These are phyloP conservation scores for Paragorgia papillata DNA, from an alignment of 92 coral and sea anemone species.

Conservation along the genomic window DNA sequence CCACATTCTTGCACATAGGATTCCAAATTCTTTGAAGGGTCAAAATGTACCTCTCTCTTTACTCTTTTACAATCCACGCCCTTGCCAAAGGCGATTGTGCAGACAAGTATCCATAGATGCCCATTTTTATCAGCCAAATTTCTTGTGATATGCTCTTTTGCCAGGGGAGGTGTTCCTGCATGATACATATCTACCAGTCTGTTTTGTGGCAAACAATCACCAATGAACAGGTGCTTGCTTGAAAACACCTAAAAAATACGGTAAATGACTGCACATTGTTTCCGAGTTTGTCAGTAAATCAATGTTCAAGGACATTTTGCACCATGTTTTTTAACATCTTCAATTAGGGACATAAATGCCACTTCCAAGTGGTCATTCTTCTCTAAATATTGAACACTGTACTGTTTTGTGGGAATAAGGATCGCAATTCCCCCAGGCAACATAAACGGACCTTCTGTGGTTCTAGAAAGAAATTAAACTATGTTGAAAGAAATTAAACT, in stretches of 20 bases:
- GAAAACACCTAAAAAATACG: slow-evolving; percentile 64
- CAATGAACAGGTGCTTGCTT: slow-evolving; percentile 9
- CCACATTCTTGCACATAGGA: slow-evolving; percentile 22
- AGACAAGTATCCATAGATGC: slow-evolving; percentile 24
- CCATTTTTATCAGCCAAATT: slow-evolving; percentile 20
- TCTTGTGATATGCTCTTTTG: slow-evolving; percentile 18
- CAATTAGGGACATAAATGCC: slow-evolving; percentile 57
- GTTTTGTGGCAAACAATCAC: slow-evolving; percentile 18
- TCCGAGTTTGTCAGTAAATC: slow-evolving; percentile 77
- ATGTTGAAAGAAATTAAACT: no score
- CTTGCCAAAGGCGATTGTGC: slow-evolving; percentile 26
- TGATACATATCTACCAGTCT: slow-evolving; percentile 28
- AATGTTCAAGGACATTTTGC: slow-evolving; percentile 61
- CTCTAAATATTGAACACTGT: slow-evolving; percentile 57
- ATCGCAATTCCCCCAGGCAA: no score
- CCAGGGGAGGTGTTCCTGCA: slow-evolving; percentile 33
- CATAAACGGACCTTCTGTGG: neutral
- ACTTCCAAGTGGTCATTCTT: slow-evolving; percentile 55
- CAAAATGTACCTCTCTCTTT: slow-evolving; percentile 30
- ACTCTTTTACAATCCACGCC: slow-evolving; percentile 22
- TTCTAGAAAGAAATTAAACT: no score
- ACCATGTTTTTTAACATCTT: slow-evolving; percentile 51
- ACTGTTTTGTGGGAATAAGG: slow-evolving; percentile 54
- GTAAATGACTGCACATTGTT: slow-evolving; percentile 69
- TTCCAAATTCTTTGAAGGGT: slow-evolving; percentile 23